Evolutionary conservation across 2,888 invertebrate genomes (phyloP).

Genomic region (Tetanocera ferruginea): DNA sequence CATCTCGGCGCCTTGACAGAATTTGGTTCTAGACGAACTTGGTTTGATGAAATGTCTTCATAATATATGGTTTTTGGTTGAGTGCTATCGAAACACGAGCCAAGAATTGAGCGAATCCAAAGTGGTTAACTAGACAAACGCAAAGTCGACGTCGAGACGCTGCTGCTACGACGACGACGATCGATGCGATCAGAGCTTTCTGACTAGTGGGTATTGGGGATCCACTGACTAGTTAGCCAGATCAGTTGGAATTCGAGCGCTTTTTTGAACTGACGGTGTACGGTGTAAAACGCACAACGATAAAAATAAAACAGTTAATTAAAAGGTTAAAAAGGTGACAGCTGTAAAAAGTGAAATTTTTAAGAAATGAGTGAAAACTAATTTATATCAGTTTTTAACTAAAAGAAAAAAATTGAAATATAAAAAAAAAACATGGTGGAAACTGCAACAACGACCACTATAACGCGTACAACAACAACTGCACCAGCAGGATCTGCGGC

Average conservation of each 20-base stretch:
- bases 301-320: neutral
- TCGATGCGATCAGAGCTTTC: conserved; percentile 5
- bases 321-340: neutral
- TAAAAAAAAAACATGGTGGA: conserved; percentile 56
- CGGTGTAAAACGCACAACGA: neutral
- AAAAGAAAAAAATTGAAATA: conserved; percentile 30
- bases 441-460: conserved; percentile 59
- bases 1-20: too few relatives aligned
- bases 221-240: conserved; percentile 6
- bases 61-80: too few relatives aligned
- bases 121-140: conserved; percentile 35
- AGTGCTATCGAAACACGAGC: conserved; percentile 1
- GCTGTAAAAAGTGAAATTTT: neutral
- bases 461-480: conserved; percentile 55
- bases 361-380: conserved; percentile 26
- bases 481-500: conserved; percentile 28
- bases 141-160: neutral
- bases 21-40: too few relatives aligned
- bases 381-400: neutral
- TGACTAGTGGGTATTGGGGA: neutral
- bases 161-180: neutral
- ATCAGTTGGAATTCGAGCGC: conserved; percentile 30
- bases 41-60: too few relatives aligned
- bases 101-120: conserved; percentile 34
- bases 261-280: conserved; percentile 19